phyloP scores from a whole-genome alignment of 1,140 invertebrate species.

The Ceratina australensis region DNA sequence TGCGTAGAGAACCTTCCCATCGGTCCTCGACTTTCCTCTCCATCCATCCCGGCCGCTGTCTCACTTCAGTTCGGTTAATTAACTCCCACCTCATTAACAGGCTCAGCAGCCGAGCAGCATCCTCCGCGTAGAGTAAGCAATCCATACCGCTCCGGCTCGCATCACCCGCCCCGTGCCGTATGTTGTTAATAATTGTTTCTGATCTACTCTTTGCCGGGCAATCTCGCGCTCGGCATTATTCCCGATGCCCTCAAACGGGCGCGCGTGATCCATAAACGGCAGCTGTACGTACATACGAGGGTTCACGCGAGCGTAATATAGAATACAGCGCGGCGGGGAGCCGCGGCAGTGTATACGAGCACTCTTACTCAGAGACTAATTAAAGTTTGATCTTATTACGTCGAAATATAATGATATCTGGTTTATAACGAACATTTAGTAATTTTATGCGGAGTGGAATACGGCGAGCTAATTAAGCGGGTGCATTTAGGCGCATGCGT shows the following conservation, averaged over 20 bases:
- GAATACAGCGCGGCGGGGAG: background rate
- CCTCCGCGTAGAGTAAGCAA: conserved; percentile 39
- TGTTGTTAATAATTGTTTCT: conserved; percentile 62
- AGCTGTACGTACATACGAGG: too few relatives aligned
- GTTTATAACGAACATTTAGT: conserved; percentile 48
- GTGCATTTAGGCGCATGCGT: conserved; percentile 32
- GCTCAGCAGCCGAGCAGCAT: conserved; percentile 65
- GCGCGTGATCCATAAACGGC: conserved; percentile 17
- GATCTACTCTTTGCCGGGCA: conserved; percentile 33
- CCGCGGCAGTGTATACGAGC: conserved; percentile 46
- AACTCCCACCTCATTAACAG: conserved; percentile 75
- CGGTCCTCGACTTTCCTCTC: background rate
- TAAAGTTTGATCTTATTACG: conserved; percentile 50
- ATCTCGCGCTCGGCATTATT: conserved; percentile 35
- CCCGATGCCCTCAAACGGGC: background rate
- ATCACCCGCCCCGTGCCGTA: conserved; percentile 17
- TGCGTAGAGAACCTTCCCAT: background rate
- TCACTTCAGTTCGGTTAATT: conserved; percentile 69
- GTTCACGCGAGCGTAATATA: background rate
- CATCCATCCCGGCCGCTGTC: conserved; percentile 21
- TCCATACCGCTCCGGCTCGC: conserved; percentile 7
- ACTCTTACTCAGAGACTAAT: conserved; percentile 43
- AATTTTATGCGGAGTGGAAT: conserved; percentile 30
- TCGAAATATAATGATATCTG: conserved; percentile 48
- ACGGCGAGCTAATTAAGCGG: conserved; percentile 44